Evolutionary conservation across 2,797 vertebrate genomes (phyloP).

Genomic region (Propithecus perrieri): DNA sequence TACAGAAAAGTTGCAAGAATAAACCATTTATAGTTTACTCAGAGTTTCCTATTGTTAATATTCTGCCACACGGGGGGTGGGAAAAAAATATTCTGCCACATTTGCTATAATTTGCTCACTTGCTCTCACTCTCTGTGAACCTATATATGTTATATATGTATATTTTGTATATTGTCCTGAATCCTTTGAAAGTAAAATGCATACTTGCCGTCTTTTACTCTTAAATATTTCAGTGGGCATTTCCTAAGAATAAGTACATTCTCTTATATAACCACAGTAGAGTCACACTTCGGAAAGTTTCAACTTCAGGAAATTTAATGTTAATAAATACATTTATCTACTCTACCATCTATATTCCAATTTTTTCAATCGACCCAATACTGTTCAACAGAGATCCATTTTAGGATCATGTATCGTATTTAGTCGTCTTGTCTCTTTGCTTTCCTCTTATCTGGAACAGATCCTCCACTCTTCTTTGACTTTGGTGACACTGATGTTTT

Average conservation of each 20-base stretch:
- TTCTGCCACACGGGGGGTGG: not conserved
- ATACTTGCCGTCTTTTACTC: not conserved
- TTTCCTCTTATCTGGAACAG: not conserved
- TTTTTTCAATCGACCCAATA: not conserved
- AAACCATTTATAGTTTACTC: not conserved
- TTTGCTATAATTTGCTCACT: not conserved
- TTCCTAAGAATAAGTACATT: not conserved
- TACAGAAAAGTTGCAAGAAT: not conserved
- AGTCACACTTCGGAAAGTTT: not conserved
- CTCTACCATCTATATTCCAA: not conserved
- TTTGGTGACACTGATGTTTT: constrained; percentile 1
- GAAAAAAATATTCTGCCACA: not conserved
- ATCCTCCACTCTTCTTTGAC: not conserved
- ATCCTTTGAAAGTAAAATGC: not conserved
- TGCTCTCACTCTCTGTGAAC: not conserved
- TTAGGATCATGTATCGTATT: not conserved
- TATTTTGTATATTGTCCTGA: not conserved
- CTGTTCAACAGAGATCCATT: not conserved
- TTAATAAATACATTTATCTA: not conserved
- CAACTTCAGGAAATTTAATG: not conserved
- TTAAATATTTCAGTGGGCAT: not conserved
- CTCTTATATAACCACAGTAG: not conserved
- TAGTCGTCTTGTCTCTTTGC: not conserved
- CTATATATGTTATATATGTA: not conserved
- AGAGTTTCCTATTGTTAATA: not conserved